Percentiles rank a stretch among this genome's conserved stretches.
Conservation (phyloP, 2,113 vertebrate species). For the human (Homo sapiens) region DNA sequence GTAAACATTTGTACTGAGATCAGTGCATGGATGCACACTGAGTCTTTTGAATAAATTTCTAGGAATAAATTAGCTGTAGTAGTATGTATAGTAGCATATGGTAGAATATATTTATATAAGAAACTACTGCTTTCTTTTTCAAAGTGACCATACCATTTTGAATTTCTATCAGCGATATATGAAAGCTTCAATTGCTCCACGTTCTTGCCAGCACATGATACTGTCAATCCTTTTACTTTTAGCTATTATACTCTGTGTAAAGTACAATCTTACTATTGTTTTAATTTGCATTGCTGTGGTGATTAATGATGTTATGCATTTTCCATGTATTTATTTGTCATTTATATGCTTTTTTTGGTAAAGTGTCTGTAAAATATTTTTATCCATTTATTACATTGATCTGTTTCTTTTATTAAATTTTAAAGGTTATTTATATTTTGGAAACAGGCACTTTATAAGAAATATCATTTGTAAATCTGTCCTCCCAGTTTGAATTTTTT, state of each 20-base stretch:
- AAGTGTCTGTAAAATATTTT: neutral
- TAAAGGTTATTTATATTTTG: neutral
- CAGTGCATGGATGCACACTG: neutral
- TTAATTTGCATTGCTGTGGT: neutral
- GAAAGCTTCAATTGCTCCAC: neutral
- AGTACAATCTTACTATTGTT: neutral
- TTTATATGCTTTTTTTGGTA: neutral
- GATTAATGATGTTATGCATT: neutral
- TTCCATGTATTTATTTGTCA: neutral
- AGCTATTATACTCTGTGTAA: neutral
- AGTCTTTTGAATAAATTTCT: neutral
- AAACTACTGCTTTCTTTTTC: neutral
- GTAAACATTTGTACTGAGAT: neutral
- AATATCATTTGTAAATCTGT: neutral
- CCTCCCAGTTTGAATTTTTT: neutral
- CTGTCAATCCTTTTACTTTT: neutral
- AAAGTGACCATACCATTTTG: neutral
- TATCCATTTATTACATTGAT: neutral
- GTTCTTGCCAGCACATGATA: neutral
- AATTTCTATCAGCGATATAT: neutral
- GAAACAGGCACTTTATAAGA: neutral
- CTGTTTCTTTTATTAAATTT: neutral
- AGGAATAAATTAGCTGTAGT: neutral
- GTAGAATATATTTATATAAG: neutral
- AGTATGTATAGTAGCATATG: neutral